Evolutionary conservation across 2,888 invertebrate genomes (phyloP).

Genomic region (Heliconius erato): DNA sequence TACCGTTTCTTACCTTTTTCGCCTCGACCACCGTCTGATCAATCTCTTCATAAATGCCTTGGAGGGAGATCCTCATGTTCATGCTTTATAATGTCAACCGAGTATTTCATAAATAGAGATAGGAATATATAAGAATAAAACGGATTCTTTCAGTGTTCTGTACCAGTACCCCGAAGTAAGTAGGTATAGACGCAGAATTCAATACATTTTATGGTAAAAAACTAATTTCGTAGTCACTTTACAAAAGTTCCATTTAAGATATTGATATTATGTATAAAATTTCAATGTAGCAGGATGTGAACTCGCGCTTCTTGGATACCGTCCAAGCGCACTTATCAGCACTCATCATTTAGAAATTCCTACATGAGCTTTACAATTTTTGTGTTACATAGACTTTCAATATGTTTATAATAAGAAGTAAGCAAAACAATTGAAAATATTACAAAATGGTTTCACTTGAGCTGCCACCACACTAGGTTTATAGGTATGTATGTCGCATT

Average conservation of each 20-base stretch:
- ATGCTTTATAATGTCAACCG: too few relatives aligned
- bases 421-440: neutral
- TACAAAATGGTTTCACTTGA: neutral
- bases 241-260: neutral
- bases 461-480: neutral
- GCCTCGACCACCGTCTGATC: too few relatives aligned
- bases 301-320: constrained; percentile 1
- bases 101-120: too few relatives aligned
- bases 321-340: constrained; percentile 3
- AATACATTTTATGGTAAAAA: neutral
- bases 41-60: neutral
- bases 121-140: too few relatives aligned
- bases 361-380: neutral
- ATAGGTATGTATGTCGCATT: neutral
- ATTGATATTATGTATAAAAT: neutral
- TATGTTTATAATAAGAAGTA: neutral
- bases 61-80: too few relatives aligned
- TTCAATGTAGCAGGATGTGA: constrained; percentile 19
- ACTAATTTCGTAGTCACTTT: neutral
- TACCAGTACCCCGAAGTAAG: too few relatives aligned
- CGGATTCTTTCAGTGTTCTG: too few relatives aligned
- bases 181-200: neutral
- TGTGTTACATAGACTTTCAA: neutral
- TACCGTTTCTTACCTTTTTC: too few relatives aligned
- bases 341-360: neutral